Evolutionary conservation across 2,113 vertebrate genomes (phyloP), one percentile per base, ranked within the genome.

Genomic region (Nannospalax galili): DNA sequence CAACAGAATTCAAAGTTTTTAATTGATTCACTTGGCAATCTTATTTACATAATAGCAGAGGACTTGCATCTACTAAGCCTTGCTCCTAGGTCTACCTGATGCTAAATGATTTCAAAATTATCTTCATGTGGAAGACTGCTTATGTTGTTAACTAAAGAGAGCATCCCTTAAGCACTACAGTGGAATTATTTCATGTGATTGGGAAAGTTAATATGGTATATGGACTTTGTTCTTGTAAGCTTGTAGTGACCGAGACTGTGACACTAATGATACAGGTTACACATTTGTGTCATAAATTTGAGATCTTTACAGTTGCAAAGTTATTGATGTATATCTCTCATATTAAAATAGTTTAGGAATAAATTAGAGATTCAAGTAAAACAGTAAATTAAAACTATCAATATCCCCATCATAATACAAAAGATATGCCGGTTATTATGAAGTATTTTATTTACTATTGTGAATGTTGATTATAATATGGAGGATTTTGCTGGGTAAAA

Each of bases 361-460:
- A 82, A 91, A 60, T 82, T 88, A 60, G 4, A 3, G 3, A 74
- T 72, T 20, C 75, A 77, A 72, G 0, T 86, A 79, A 17, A 82
- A 85, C 80, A 62, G 10, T 20, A 88, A 85, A 84, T 90, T 45
- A 72, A 96, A n/a, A 17, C 1, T 48, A 67, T 48, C 8, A 79
- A 14, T n/a, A 15, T 32, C 40, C 30, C 45, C 75, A 90, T 48
- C 3, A 10, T 40, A 92, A 86, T 48, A 84, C 9, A 22, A 88
- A 52, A 65, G 32, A 58, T 37, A 72, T n/a, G 17, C 4, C 82
- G 79, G 10, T 28, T 42, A 72, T 16, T 81, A 32, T 85, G 74
- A 62, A 91, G 35, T 77, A 58, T 77, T 93, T 96, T 90, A 90
- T 35, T 75, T 87, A 82, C 20, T 73, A 92, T 10, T 90, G 0